Evolutionary conservation across 2,797 vertebrate species (phyloP).

Genomic region (Coranthus polyacanthus): DNA sequence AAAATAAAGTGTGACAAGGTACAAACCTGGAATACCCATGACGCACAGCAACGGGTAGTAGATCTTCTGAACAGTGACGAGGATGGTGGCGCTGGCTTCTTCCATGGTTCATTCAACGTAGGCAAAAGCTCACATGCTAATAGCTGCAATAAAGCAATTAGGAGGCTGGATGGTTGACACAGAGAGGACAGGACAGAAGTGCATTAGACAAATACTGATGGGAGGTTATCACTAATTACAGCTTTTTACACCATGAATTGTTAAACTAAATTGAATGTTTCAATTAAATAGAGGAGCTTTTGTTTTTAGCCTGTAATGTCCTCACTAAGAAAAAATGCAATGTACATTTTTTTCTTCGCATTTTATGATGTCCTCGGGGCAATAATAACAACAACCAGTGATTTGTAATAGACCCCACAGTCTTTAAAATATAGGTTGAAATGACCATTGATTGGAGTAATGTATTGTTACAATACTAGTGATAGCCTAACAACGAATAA

Average conservation of each 20-base stretch:
- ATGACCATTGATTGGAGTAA: too few species aligned
- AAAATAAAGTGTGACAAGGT: not conserved
- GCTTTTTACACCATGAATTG: not conserved
- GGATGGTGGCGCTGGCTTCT: constrained; percentile 51
- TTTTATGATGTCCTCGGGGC: too few species aligned
- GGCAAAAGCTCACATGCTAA: constrained; percentile 51
- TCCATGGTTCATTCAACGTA: constrained; percentile 72
- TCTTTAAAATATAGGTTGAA: too few species aligned
- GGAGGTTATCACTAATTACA: not conserved
- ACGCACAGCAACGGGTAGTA: constrained; percentile 85
- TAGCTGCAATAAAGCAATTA: constrained; percentile 74
- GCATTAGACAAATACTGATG: constrained; percentile 8
- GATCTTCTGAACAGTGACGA: constrained; percentile 83
- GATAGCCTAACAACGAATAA: too few species aligned
- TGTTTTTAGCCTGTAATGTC: not conserved
- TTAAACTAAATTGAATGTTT: not conserved
- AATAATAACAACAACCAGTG: too few species aligned
- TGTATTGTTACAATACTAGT: too few species aligned
- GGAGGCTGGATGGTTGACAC: constrained; percentile 18
- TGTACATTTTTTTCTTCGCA: too few species aligned
- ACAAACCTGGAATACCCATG: constrained; percentile 86
- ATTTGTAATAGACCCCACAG: too few species aligned
- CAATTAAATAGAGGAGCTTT: not conserved
- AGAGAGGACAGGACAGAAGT: constrained; percentile 12
- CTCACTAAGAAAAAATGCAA: too few species aligned